These are phyloP conservation scores for Tanaodytes sp. DNA, from an alignment of 2,888 invertebrate species.

Conservation along the genomic window DNA sequence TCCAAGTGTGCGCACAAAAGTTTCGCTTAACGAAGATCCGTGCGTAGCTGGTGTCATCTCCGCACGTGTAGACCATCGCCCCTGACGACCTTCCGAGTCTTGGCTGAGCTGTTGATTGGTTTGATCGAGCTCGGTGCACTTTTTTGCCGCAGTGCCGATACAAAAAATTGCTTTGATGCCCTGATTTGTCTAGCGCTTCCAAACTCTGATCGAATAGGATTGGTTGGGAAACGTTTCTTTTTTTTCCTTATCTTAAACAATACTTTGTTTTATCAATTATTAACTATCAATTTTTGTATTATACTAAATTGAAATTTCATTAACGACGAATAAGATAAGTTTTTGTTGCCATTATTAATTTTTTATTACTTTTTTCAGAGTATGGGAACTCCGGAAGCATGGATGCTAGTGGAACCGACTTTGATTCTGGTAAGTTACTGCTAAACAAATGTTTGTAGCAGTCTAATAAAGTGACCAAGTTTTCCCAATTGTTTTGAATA, in stretches of 20 bases:
- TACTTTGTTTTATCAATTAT: too few species aligned
- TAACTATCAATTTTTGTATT: too few species aligned
- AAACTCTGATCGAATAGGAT: neutral
- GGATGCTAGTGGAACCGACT: slow-evolving; percentile 86
- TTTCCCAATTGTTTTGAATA: slow-evolving; percentile 29
- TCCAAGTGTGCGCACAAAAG: slow-evolving; percentile 10
- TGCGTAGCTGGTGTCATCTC: slow-evolving; percentile 21
- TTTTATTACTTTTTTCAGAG: slow-evolving; percentile 76
- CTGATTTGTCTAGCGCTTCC: neutral
- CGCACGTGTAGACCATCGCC: slow-evolving; percentile 27
- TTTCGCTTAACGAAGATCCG: slow-evolving; percentile 15
- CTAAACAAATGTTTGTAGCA: too few species aligned
- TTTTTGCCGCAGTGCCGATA: slow-evolving; percentile 20
- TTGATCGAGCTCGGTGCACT: slow-evolving; percentile 1
- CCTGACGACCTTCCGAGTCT: neutral
- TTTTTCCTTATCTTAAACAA: too few species aligned
- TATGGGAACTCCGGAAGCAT: slow-evolving; percentile 83
- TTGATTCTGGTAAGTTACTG: slow-evolving; percentile 81
- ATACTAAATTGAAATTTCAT: too few species aligned
- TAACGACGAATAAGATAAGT: too few species aligned
- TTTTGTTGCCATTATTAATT: neutral
- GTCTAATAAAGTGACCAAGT: slow-evolving; percentile 12
- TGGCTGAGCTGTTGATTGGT: slow-evolving; percentile 3
- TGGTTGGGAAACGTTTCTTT: too few species aligned
- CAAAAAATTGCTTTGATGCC: neutral